Conservation (phyloP, 2,888 invertebrate species). For the Dilophus febrilis region DNA sequence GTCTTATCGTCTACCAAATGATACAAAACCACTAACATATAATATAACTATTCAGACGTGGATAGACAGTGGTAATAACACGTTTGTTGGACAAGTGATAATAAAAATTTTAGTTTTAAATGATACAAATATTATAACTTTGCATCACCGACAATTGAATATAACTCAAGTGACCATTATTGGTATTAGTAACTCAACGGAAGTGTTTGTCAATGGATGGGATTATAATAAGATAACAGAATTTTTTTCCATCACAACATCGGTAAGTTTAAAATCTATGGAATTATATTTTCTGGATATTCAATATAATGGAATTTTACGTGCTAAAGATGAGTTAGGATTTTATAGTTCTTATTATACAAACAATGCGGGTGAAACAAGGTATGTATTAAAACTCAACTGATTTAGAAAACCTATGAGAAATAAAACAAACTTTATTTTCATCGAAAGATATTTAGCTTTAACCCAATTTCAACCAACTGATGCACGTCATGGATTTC, state of each 20-base stretch:
- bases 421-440: neutral
- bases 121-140: neutral
- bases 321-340: constrained; percentile 39
- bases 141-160: neutral
- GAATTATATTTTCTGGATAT: constrained; percentile 33
- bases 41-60: constrained; percentile 33
- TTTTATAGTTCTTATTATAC: constrained; percentile 44
- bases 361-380: constrained; percentile 30
- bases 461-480: constrained; percentile 44
- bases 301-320: constrained; percentile 37
- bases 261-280: neutral
- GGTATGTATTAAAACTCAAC: constrained; percentile 22
- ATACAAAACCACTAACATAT: constrained; percentile 36
- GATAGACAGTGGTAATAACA: constrained; percentile 24
- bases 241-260: neutral
- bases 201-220: neutral
- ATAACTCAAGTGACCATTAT: constrained; percentile 7
- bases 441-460: constrained; percentile 31
- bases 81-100: constrained; percentile 28
- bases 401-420: no score
- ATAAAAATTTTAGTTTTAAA: constrained; percentile 22
- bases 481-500: constrained; percentile 42
- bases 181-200: constrained; percentile 2
- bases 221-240: neutral
- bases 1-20: constrained; percentile 35